Evolutionary conservation across 2,888 invertebrate genomes (phyloP).

Genomic region (Allolobophora icterica): DNA sequence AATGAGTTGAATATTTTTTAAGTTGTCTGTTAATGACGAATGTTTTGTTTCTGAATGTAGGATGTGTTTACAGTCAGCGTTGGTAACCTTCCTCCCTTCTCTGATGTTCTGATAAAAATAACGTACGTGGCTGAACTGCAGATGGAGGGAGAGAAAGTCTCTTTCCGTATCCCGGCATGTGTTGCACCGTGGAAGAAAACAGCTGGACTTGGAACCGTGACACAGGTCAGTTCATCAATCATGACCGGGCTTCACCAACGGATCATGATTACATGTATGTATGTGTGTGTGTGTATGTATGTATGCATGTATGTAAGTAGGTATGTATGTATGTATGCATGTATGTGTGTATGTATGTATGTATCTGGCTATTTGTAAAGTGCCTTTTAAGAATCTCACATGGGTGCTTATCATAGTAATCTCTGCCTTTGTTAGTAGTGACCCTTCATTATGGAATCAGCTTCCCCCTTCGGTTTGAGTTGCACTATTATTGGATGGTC

Average conservation of each 20-base stretch:
- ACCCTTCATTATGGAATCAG: too few species aligned
- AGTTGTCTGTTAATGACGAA: background rate
- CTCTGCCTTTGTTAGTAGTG: too few species aligned
- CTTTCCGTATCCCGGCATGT: constrained; percentile 61
- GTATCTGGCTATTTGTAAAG: too few species aligned
- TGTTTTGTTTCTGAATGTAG: constrained; percentile 47
- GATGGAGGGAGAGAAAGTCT: constrained; percentile 62
- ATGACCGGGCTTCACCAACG: background rate
- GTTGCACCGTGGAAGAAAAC: constrained; percentile 63
- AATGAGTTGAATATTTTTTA: background rate
- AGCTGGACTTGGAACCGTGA: constrained; percentile 54
- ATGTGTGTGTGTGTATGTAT: too few species aligned
- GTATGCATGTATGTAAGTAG: too few species aligned
- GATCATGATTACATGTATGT: too few species aligned
- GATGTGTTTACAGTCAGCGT: constrained; percentile 66
- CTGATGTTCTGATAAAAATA: constrained; percentile 65
- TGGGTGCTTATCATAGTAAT: too few species aligned
- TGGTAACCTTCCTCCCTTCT: constrained; percentile 64
- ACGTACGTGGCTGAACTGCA: constrained; percentile 65
- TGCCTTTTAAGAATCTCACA: too few species aligned
- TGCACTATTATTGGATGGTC: too few species aligned
- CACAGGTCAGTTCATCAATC: constrained; percentile 52
- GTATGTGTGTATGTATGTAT: too few species aligned
- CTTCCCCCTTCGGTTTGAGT: too few species aligned
- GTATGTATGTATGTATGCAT: too few species aligned